These are phyloP conservation scores for Pantherophis alleghaniensis DNA, from an alignment of 2,797 vertebrate species.

Conservation along the genomic window DNA sequence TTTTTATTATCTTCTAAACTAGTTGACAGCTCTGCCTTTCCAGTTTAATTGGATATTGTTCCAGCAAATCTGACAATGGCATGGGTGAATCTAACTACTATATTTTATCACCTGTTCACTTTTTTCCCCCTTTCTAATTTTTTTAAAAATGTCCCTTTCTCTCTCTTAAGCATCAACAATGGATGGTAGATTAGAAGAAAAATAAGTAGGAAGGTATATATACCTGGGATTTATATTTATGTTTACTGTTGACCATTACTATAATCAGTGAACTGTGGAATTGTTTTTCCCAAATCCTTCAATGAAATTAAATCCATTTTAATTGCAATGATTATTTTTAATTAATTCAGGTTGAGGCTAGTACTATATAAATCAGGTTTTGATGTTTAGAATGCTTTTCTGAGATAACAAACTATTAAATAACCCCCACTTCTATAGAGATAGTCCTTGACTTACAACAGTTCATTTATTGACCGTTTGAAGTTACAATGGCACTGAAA, in stretches of 20 bases:
- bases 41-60: neutral
- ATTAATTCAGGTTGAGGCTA: too few species aligned
- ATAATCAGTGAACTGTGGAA: neutral
- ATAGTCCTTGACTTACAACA: neutral
- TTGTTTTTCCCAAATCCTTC: neutral
- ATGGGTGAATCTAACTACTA: neutral
- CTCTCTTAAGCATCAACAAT: neutral
- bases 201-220: neutral
- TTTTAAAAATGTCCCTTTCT: neutral
- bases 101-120: neutral
- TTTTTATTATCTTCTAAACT: constrained; percentile 1
- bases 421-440: neutral
- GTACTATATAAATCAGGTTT: neutral
- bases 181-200: neutral
- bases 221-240: neutral
- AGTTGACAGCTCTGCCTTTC: neutral
- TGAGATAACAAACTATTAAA: neutral
- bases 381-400: neutral
- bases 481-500: neutral
- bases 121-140: too few species aligned
- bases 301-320: neutral
- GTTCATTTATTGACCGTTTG: neutral
- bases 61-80: neutral
- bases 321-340: neutral
- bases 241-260: neutral